These are phyloP conservation scores for Parotia lawesii DNA, from an alignment of 2,113 vertebrate genomes.

Conservation along the genomic window DNA sequence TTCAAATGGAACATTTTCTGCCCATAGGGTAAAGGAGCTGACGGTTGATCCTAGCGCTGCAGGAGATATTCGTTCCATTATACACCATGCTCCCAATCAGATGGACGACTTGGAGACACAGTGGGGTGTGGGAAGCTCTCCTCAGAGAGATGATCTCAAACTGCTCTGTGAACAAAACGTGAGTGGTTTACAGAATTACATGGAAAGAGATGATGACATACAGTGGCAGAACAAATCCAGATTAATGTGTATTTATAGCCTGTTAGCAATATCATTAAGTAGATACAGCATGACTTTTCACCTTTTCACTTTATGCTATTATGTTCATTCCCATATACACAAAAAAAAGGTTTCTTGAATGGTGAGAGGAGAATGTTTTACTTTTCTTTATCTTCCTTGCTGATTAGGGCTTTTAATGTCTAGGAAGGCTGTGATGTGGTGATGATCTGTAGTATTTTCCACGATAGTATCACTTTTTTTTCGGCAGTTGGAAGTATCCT, in stretches of 20 bases:
- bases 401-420: background rate
- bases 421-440: background rate
- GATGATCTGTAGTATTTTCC: background rate
- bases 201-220: background rate
- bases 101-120: conserved; percentile 92
- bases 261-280: background rate
- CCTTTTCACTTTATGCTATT: background rate
- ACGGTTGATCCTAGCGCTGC: conserved; percentile 72
- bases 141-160: conserved; percentile 96
- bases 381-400: background rate
- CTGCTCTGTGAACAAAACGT: conserved; percentile 98
- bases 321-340: background rate
- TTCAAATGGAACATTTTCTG: conserved; percentile 12
- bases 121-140: conserved; percentile 96
- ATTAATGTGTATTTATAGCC: background rate
- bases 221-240: background rate
- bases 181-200: conserved; percentile 58
- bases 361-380: background rate
- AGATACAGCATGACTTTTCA: background rate
- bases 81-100: conserved; percentile 81
- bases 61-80: conserved; percentile 79
- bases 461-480: background rate
- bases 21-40: conserved; percentile 86
- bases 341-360: background rate
- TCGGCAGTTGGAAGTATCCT: background rate